Evolutionary conservation across 2,797 vertebrate genomes (phyloP), one percentile per base, ranked within the genome.

Genomic region (Premnoplex brunnescens): DNA sequence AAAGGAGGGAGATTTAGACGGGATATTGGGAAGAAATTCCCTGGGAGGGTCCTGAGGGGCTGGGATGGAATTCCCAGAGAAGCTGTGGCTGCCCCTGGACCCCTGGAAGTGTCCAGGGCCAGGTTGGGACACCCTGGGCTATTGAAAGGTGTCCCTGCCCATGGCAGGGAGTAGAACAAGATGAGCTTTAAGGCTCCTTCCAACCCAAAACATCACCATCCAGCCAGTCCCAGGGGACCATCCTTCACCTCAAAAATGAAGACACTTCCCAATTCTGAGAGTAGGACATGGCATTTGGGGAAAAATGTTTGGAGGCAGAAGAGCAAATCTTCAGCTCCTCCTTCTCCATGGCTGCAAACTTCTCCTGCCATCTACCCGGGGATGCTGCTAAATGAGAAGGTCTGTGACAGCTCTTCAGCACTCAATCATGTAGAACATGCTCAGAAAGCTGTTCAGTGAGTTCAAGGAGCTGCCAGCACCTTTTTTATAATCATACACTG

Each of bases 331-430:
- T 62, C 75, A 6, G 16, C 17, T 73, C 26, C 86, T 80, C 43
- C 19, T 76, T 56, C 67, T 63, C 93, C 2, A 14, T 26, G 24
- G 6, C 11, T 43, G 77, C 21, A 10, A 7, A 51, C 55, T 86
- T 71, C 62, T 51, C 52, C 19, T n/a, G 51, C 55, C 37, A 4
- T 68, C 84, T 72, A 7, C 78, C 84, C 32, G 24, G 87, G 80
- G 81, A 92, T 44, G 80, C 76, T 73, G 95, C 86, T 85, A 28
- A 36, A 64, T 55, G 63, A 75, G 74, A 64, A 71, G 86, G 63
- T 77, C 21, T 80, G 54, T 85, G 89, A 52, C 93, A 93, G 86
- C 86, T 93, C 86, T 73, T 88, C 83, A 58, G 67, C 72, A 20
- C 79, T 72, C 86, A 30, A 23, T 52, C 88, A 60, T 9, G 13